phyloP scores from a whole-genome alignment of 2,888 invertebrate genomes.

The Cenopis cana region DNA sequence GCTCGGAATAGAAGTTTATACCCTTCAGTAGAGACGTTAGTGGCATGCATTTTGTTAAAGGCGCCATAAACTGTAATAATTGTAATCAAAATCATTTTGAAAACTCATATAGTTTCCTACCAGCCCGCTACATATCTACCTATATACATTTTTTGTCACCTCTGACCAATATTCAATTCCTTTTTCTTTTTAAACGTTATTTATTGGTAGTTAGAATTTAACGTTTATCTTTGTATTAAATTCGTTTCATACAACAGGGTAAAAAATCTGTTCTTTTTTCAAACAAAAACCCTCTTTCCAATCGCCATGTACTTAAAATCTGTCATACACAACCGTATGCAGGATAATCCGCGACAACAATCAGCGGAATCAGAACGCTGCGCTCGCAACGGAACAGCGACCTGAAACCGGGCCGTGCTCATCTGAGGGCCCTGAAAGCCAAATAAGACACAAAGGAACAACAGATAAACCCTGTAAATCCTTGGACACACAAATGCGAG shows the following conservation, averaged over 20 bases:
- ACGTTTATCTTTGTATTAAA: no score
- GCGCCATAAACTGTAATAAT: not conserved
- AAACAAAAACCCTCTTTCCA: conserved; percentile 1
- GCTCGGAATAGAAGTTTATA: not conserved
- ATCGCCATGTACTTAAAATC: conserved; percentile 31
- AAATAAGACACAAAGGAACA: conserved; percentile 64
- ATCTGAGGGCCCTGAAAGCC: conserved; percentile 52
- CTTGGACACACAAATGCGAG: conserved; percentile 64
- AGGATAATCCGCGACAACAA: conserved; percentile 40
- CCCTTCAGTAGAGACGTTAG: not conserved
- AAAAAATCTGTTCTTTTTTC: conserved; percentile 11
- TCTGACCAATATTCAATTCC: no score
- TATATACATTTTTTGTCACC: no score
- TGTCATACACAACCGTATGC: conserved; percentile 36
- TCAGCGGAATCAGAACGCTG: conserved; percentile 33
- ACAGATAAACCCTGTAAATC: conserved; percentile 67
- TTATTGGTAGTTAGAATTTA: no score
- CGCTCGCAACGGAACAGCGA: conserved; percentile 26
- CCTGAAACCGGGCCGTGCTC: conserved; percentile 18
- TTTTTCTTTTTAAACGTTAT: no score
- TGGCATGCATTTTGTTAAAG: not conserved
- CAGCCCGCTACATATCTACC: not conserved
- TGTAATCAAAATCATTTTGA: no score
- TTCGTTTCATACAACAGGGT: not conserved
- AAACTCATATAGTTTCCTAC: not conserved